phyloP scores from a whole-genome alignment of 2,113 vertebrate genomes.

The Irena cyanogastra region DNA sequence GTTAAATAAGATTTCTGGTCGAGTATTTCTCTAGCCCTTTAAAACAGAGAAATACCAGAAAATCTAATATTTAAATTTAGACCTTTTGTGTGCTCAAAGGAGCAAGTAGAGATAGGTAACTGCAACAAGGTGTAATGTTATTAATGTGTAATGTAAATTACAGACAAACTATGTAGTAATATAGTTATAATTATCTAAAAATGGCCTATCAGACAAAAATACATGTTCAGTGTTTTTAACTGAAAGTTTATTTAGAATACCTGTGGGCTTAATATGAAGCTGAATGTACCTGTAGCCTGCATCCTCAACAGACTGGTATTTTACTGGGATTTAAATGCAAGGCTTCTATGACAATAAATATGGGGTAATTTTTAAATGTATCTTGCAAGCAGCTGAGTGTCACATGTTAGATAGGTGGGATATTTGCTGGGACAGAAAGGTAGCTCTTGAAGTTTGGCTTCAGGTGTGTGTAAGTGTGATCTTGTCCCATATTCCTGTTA shows the following conservation, averaged over 20 bases:
- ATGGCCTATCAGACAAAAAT: background rate
- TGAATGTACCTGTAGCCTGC: background rate
- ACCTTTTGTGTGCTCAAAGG: background rate
- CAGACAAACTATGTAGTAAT: background rate
- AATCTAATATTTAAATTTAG: background rate
- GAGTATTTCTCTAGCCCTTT: background rate
- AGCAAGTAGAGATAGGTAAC: background rate
- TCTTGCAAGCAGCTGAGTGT: background rate
- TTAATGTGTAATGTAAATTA: background rate
- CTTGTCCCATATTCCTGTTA: background rate
- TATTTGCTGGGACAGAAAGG: background rate
- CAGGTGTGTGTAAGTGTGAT: accelerated
- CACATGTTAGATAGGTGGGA: background rate
- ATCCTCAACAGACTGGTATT: background rate
- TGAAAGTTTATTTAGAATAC: background rate
- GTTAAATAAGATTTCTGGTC: background rate
- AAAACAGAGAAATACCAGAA: background rate
- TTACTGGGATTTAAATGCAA: background rate
- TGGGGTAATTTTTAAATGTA: background rate
- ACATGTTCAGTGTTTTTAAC: background rate
- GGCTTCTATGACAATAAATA: background rate
- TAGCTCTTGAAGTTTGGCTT: background rate
- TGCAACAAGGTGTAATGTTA: background rate
- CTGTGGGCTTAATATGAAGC: background rate
- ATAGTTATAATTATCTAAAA: background rate